phyloP scores from a whole-genome alignment of 2,888 invertebrate genomes.

The Gymnoscelis rufifasciata region DNA sequence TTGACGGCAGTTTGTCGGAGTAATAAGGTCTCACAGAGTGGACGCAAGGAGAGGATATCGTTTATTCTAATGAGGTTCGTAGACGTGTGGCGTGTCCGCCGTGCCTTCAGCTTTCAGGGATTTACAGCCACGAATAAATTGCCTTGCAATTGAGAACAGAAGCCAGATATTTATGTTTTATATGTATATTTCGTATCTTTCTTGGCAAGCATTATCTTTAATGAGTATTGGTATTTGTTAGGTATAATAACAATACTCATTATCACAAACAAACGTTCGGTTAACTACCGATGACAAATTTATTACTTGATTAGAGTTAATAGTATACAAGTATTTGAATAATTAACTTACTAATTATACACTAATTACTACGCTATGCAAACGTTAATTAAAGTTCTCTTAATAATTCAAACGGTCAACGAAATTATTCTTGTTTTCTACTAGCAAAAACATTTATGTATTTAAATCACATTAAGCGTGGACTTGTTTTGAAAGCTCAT shows the following conservation, averaged over 20 bases:
- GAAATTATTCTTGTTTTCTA: not conserved
- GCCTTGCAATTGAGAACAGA: conserved; percentile 17
- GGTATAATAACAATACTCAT: too few species aligned
- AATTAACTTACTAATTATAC: too few species aligned
- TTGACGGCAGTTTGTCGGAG: conserved; percentile 76
- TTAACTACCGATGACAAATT: too few species aligned
- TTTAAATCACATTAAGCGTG: conserved; percentile 14
- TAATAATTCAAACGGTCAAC: not conserved
- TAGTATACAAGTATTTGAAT: not conserved
- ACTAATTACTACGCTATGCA: not conserved
- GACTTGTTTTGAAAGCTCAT: conserved; percentile 14
- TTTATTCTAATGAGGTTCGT: conserved; percentile 78
- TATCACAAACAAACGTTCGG: too few species aligned
- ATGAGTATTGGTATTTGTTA: too few species aligned
- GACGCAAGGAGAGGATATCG: conserved; percentile 78
- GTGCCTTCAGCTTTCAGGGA: conserved; percentile 38
- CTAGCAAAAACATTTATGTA: not conserved
- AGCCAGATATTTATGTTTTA: conserved; percentile 5
- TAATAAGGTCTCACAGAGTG: conserved; percentile 77
- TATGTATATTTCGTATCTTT: too few species aligned
- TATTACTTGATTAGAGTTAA: too few species aligned
- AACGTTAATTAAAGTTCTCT: not conserved
- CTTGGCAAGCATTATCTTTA: too few species aligned
- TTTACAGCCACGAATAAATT: conserved; percentile 28
- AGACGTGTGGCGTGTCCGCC: conserved; percentile 50